Conservation (phyloP, 2,113 vertebrate species). For the Xiphophorus maculatus region DNA sequence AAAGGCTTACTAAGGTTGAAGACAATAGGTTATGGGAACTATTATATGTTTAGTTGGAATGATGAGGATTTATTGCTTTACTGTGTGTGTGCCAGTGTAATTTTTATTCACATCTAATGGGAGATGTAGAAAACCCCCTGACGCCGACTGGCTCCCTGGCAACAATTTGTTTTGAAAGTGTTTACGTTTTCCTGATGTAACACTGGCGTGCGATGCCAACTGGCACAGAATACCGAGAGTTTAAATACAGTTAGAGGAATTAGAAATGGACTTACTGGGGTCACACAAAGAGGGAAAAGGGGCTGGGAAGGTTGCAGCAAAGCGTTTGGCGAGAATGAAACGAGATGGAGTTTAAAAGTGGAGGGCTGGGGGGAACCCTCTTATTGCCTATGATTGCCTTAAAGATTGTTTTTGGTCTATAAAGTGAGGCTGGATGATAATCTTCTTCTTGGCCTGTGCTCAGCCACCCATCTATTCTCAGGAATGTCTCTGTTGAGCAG, state of each 20-base stretch:
- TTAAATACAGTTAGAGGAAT: conserved; percentile 30
- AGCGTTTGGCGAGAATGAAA: conserved; percentile 2
- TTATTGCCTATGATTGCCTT: neutral
- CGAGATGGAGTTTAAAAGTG: neutral
- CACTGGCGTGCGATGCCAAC: conserved; percentile 48
- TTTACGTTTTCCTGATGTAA: conserved; percentile 49
- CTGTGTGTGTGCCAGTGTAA: conserved; percentile 30
- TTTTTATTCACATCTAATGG: conserved; percentile 26
- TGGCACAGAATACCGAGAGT: conserved; percentile 38
- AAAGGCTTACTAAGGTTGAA: neutral
- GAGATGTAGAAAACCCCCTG: conserved; percentile 45
- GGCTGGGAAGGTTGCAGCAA: neutral
- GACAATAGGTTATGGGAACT: neutral
- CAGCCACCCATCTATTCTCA: conserved; percentile 51
- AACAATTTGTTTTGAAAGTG: conserved; percentile 63
- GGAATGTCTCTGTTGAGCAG: conserved; percentile 65
- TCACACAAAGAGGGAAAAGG: conserved; percentile 5
- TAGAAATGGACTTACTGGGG: conserved; percentile 16
- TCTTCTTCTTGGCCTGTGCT: conserved; percentile 22
- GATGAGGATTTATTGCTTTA: neutral
- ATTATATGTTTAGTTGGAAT: neutral
- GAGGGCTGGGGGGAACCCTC: neutral
- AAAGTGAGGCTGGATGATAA: conserved; percentile 25
- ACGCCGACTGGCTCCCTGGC: conserved; percentile 29
- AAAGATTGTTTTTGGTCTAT: conserved; percentile 16